Conservation (phyloP, 1,140 invertebrate species). For the Helicoverpa armigera region DNA sequence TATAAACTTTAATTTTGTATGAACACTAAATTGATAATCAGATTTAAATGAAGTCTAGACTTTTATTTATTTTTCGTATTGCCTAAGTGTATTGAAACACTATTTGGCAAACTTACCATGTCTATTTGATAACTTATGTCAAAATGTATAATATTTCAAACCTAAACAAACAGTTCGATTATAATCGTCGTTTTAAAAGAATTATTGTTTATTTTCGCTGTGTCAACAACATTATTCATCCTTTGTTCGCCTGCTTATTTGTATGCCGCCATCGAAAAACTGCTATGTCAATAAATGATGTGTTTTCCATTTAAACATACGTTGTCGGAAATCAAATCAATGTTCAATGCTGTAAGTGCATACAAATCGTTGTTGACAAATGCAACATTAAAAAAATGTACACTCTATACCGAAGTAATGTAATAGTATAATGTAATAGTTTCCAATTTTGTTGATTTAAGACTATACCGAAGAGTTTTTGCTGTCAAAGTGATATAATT, state of each 20-base stretch:
- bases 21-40: no score
- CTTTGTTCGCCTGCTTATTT: constrained; percentile 18
- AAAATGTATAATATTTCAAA: no score
- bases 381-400: background rate
- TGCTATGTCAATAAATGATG: background rate
- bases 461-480: background rate
- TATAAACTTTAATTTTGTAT: no score
- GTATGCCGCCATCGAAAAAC: constrained; percentile 32
- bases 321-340: constrained; percentile 19
- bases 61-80: no score
- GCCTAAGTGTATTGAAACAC: no score
- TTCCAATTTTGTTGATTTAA: background rate
- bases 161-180: no score
- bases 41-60: no score
- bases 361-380: constrained; percentile 19
- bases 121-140: no score
- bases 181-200: no score
- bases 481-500: background rate
- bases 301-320: constrained; percentile 9
- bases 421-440: no score
- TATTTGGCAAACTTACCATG: no score
- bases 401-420: background rate
- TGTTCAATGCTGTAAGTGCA: background rate
- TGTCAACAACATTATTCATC: constrained; percentile 33
- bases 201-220: background rate